phyloP scores from a whole-genome alignment of 2,888 invertebrate species.

The Rhabditophanes sp. region DNA sequence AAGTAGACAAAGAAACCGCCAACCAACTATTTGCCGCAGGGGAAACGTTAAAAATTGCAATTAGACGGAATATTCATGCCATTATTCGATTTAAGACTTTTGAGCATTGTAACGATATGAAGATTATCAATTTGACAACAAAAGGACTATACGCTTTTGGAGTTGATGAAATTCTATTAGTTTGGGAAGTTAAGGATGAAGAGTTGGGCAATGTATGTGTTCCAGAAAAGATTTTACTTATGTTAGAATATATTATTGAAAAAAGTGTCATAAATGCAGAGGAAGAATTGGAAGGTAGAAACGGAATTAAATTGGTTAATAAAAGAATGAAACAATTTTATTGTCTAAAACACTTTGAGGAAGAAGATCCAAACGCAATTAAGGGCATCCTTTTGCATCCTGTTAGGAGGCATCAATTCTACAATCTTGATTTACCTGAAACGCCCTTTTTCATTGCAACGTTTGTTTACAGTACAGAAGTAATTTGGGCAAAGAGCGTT shows the following conservation, averaged over 20 bases:
- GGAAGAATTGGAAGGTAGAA: constrained; percentile 5
- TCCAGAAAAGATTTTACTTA: constrained; percentile 6
- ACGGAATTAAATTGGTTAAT: too few relatives aligned
- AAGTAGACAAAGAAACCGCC: constrained; percentile 5
- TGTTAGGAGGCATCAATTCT: constrained; percentile 11
- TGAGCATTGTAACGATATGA: too few relatives aligned
- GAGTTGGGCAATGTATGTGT: neutral
- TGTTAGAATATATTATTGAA: constrained; percentile 10
- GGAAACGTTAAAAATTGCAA: constrained; percentile 7
- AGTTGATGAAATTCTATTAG: constrained; percentile 17
- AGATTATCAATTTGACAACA: too few relatives aligned
- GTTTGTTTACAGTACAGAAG: constrained; percentile 22
- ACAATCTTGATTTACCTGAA: constrained; percentile 7
- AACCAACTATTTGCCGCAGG: too few relatives aligned
- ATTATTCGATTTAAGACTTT: constrained; percentile 11
- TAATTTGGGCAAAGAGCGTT: constrained; percentile 25
- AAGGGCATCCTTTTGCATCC: constrained; percentile 12
- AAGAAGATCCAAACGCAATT: too few relatives aligned
- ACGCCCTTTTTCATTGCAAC: constrained; percentile 24
- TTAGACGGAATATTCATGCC: constrained; percentile 13
- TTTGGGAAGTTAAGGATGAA: constrained; percentile 13
- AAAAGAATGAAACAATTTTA: too few relatives aligned
- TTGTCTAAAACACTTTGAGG: too few relatives aligned
- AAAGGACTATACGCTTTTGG: constrained; percentile 13
- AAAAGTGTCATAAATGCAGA: constrained; percentile 7